A percentile compares a stretch with the other conserved stretches of the same genome.
Evolutionary conservation across 2,113 vertebrate species (phyloP).

Genomic region (Synodontis membranacea): DNA sequence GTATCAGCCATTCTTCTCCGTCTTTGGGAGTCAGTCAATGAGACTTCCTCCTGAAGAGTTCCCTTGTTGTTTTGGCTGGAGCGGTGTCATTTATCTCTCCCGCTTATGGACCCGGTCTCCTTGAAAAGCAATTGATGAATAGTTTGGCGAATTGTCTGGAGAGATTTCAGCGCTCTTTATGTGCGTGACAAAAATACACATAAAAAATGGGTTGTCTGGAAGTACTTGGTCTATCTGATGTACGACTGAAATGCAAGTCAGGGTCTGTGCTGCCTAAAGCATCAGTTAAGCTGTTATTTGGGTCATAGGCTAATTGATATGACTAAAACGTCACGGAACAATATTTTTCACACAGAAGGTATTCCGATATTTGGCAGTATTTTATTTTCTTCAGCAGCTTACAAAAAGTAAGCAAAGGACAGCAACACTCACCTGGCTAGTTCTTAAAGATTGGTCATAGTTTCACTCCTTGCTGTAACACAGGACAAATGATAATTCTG

Average conservation of each 20-base stretch:
- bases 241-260: background rate
- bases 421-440: background rate
- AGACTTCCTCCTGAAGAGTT: background rate
- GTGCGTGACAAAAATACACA: conserved; percentile 32
- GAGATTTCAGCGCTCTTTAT: conserved; percentile 28
- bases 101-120: conserved; percentile 8
- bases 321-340: background rate
- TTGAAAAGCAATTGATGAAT: conserved; percentile 35
- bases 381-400: background rate
- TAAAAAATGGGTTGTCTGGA: conserved; percentile 14
- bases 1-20: conserved; percentile 23
- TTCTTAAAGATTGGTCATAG: background rate
- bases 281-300: conserved; percentile 24
- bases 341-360: background rate
- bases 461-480: background rate
- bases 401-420: background rate
- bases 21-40: conserved; percentile 2
- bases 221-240: background rate
- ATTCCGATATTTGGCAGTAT: background rate
- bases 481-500: background rate
- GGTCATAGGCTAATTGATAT: background rate
- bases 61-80: conserved; percentile 22
- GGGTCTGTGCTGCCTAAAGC: background rate
- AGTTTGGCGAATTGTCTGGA: conserved; percentile 14
- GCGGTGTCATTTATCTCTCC: conserved; percentile 28